Percentiles rank a stretch among this genome's conserved stretches.
Conservation (phyloP, 2,113 vertebrate genomes). For the Notarius quadriscutis region DNA sequence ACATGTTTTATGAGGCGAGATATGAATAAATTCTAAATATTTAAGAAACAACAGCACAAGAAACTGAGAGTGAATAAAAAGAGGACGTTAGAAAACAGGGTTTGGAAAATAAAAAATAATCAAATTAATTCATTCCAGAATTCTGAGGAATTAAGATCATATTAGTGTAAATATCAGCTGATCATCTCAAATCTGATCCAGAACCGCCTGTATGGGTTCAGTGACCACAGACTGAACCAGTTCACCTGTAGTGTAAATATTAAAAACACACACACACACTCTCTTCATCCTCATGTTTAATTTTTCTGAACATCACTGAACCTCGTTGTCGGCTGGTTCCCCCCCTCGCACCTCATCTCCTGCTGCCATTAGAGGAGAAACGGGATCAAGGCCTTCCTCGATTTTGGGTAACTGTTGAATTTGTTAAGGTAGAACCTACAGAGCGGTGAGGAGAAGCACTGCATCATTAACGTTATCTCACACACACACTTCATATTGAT, state of each 20-base stretch:
- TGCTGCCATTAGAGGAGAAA: constrained; percentile 80
- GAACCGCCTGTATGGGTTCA: neutral
- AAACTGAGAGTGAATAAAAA: neutral
- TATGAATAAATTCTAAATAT: neutral
- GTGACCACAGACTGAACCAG: neutral
- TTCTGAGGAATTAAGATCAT: neutral
- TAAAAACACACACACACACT: neutral
- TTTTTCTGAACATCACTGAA: neutral
- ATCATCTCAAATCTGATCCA: neutral
- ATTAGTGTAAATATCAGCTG: neutral
- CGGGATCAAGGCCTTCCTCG: constrained; percentile 87
- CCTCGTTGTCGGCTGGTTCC: neutral
- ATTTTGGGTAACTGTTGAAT: constrained; percentile 87
- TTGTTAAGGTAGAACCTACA: constrained; percentile 84
- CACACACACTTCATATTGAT: neutral
- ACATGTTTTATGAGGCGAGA: no score
- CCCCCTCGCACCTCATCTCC: neutral
- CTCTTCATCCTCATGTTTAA: neutral
- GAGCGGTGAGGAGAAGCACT: neutral
- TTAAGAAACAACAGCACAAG: neutral
- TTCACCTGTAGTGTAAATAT: neutral
- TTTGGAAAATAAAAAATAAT: neutral
- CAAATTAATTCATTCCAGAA: neutral
- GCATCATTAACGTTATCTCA: neutral
- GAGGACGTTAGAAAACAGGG: neutral